Evolutionary conservation across 2,888 invertebrate species (phyloP).

Genomic region (Poecilobothrus nobilitatus): DNA sequence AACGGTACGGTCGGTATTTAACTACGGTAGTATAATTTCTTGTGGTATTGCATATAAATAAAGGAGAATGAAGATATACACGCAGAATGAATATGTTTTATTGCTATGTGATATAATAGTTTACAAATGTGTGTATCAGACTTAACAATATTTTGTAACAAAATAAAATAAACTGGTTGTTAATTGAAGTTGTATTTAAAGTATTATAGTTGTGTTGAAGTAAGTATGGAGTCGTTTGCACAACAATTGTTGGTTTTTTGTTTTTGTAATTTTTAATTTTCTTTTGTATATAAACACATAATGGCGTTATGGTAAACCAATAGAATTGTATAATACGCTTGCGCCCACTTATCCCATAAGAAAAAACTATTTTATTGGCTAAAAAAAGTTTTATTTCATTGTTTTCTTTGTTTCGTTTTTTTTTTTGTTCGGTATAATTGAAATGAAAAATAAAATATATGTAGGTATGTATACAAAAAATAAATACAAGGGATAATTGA

Average conservation of each 20-base stretch:
- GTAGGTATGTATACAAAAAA: too few species aligned
- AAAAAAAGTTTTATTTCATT: background rate
- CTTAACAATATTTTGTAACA: too few species aligned
- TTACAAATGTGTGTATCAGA: too few species aligned
- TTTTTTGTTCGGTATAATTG: too few species aligned
- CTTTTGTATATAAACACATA: conserved; percentile 1
- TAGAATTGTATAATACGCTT: conserved; percentile 3
- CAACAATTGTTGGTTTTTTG: background rate
- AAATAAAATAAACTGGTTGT: background rate
- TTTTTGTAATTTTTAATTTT: background rate
- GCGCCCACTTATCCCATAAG: background rate
- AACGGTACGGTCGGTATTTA: too few species aligned
- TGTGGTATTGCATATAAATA: too few species aligned
- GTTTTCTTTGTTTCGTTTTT: background rate
- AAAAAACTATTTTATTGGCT: background rate
- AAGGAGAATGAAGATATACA: too few species aligned
- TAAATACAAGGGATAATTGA: too few species aligned
- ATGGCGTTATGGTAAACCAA: background rate
- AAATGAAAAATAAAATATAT: too few species aligned
- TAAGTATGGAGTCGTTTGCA: background rate
- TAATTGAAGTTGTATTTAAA: background rate
- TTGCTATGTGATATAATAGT: too few species aligned
- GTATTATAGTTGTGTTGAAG: background rate
- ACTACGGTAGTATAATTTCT: too few species aligned
- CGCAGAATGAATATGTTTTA: too few species aligned